Conservation (phyloP, 2,797 vertebrate species). For the Ctenopoma kingsleyae region DNA sequence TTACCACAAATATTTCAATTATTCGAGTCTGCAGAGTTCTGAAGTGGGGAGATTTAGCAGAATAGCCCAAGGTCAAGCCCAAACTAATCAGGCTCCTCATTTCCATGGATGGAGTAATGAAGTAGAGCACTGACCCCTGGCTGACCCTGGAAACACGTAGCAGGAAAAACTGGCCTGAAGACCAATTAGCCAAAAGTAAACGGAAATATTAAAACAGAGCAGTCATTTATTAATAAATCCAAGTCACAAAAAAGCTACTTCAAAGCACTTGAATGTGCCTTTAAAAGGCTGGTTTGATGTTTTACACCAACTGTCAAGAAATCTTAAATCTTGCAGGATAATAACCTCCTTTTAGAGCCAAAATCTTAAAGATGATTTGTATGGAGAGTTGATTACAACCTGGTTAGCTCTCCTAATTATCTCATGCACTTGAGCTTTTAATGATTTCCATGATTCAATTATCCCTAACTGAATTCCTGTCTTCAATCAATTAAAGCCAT, state of each 20-base stretch:
- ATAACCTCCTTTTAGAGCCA: slow-evolving; percentile 48
- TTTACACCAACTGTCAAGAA: slow-evolving; percentile 36
- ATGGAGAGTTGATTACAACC: slow-evolving; percentile 72
- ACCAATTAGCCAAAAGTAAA: slow-evolving; percentile 72
- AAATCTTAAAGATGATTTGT: slow-evolving; percentile 55
- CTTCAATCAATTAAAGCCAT: slow-evolving; percentile 83
- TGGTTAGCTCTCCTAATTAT: slow-evolving; percentile 76
- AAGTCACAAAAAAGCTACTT: slow-evolving; percentile 41
- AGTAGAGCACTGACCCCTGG: slow-evolving; percentile 71
- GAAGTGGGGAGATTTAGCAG: slow-evolving; percentile 55
- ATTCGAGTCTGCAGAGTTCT: slow-evolving; percentile 54
- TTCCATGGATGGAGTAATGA: slow-evolving; percentile 75
- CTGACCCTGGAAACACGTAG: slow-evolving; percentile 69
- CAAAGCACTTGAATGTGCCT: slow-evolving; percentile 8
- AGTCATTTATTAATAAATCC: slow-evolving; percentile 49
- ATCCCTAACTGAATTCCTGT: slow-evolving; percentile 81
- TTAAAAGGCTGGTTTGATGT: slow-evolving; percentile 22
- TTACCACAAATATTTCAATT: slow-evolving; percentile 26
- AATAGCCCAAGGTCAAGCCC: slow-evolving; percentile 75
- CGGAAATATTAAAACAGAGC: slow-evolving; percentile 61
- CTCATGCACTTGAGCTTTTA: slow-evolving; percentile 81
- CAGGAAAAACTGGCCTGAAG: slow-evolving; percentile 50
- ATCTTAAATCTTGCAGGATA: slow-evolving; percentile 44
- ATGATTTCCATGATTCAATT: slow-evolving; percentile 84
- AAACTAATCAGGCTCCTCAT: slow-evolving; percentile 77